These are phyloP conservation scores for Falcaria lacertinaria DNA, from an alignment of 2,888 invertebrate species.

Conservation along the genomic window DNA sequence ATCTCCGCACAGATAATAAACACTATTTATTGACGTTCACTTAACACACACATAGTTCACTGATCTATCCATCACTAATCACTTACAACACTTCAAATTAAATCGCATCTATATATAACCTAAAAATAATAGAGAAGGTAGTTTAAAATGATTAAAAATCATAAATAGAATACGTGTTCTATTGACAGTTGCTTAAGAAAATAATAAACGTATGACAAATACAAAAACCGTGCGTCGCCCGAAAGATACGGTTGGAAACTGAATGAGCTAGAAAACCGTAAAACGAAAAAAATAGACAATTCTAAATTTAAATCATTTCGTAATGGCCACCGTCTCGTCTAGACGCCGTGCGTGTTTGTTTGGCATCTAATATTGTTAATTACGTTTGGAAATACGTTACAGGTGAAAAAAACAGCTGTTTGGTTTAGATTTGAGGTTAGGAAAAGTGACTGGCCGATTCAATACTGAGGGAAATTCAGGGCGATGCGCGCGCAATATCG, in stretches of 20 bases:
- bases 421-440: constrained; percentile 64
- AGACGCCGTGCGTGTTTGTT: constrained; percentile 39
- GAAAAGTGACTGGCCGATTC: constrained; percentile 66
- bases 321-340: constrained; percentile 53
- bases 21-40: constrained; percentile 43
- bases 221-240: constrained; percentile 42
- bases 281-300: constrained; percentile 54
- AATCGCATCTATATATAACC: constrained; percentile 30
- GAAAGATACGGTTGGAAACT: constrained; percentile 57
- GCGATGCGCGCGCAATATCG: constrained; percentile 64
- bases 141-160: constrained; percentile 9
- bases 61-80: constrained; percentile 27
- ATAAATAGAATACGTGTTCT: no score
- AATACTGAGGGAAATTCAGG: constrained; percentile 49
- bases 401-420: constrained; percentile 63
- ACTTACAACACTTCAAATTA: constrained; percentile 19
- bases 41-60: constrained; percentile 42
- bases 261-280: constrained; percentile 69
- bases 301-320: constrained; percentile 74
- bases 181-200: constrained; percentile 5
- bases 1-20: constrained; percentile 40
- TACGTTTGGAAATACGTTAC: constrained; percentile 28
- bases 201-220: constrained; percentile 13
- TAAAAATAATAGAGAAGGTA: constrained; percentile 18
- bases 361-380: constrained; percentile 30